phyloP scores from a whole-genome alignment of 2,797 vertebrate genomes.

The Liparis tanakae region DNA sequence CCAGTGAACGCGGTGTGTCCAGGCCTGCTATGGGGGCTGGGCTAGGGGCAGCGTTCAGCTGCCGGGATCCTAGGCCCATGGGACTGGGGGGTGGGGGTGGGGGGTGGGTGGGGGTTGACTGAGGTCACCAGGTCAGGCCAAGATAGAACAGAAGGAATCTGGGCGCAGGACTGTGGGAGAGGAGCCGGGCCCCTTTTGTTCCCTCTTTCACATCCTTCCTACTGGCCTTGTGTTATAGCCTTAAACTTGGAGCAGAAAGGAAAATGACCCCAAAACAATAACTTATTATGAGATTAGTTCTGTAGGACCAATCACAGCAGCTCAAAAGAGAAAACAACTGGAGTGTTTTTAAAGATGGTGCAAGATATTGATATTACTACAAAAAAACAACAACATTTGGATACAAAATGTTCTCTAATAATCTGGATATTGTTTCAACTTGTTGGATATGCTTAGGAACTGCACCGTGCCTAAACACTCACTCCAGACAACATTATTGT shows the following conservation, averaged over 20 bases:
- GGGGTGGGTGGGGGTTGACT: conserved; percentile 62
- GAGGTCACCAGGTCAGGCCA: conserved; percentile 77
- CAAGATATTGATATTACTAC: not conserved
- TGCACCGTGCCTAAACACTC: conserved; percentile 9
- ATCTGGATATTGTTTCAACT: not conserved
- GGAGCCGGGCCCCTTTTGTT: conserved; percentile 74
- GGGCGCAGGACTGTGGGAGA: conserved; percentile 69
- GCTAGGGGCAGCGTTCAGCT: conserved; percentile 74
- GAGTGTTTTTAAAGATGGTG: not conserved
- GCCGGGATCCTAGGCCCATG: conserved; percentile 77
- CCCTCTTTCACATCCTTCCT: conserved; percentile 52
- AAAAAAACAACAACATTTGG: conserved; percentile 1
- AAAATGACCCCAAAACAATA: conserved; percentile 33
- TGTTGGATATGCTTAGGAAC: not conserved
- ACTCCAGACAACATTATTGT: not conserved
- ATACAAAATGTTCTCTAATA: not conserved
- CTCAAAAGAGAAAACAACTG: not conserved
- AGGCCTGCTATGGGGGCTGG: conserved; percentile 69
- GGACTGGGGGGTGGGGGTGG: conserved; percentile 58
- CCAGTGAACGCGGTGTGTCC: conserved; percentile 71
- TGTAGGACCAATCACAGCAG: not conserved
- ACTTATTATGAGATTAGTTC: not conserved
- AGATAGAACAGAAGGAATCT: conserved; percentile 83
- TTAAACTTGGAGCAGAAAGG: conserved; percentile 65
- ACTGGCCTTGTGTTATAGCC: conserved; percentile 49